Percentiles rank a stretch among this genome's conserved stretches.
These are phyloP conservation scores for Laticauda laticaudata DNA, from an alignment of 2,113 vertebrate species.

Conservation along the genomic window DNA sequence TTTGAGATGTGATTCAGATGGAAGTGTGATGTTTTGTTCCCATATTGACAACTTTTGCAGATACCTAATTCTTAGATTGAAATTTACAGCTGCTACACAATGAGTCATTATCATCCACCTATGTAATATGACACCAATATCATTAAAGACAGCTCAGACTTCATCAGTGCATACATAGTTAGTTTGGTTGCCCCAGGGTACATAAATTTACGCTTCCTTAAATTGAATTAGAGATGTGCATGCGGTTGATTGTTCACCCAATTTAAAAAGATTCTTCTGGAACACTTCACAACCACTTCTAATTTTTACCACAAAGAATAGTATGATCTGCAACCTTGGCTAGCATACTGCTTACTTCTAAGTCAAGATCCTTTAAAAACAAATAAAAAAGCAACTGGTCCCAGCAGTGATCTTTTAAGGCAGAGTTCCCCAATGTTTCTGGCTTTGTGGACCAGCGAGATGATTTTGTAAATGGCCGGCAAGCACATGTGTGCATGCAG, in stretches of 20 bases:
- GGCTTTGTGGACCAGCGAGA: not conserved
- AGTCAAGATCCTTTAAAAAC: not conserved
- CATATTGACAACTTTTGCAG: not conserved
- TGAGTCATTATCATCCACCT: not conserved
- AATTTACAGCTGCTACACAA: not conserved
- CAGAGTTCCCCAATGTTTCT: not conserved
- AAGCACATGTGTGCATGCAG: not conserved
- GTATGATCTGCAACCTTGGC: not conserved
- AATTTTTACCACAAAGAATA: not conserved
- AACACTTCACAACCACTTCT: not conserved
- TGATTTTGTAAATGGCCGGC: not conserved
- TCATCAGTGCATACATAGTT: not conserved
- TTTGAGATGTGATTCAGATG: not conserved
- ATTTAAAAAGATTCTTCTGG: not conserved
- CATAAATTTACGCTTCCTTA: not conserved
- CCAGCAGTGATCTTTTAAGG: not conserved
- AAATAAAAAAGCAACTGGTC: not conserved
- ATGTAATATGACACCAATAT: not conserved
- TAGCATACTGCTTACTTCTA: not conserved
- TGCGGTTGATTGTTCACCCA: not conserved
- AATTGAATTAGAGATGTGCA: not conserved
- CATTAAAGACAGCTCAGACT: not conserved
- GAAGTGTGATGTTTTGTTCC: not conserved
- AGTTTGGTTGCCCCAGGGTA: not conserved
- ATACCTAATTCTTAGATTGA: not conserved